phyloP scores from a whole-genome alignment of 2,888 invertebrate species.

The Pharmacophagus antenor region DNA sequence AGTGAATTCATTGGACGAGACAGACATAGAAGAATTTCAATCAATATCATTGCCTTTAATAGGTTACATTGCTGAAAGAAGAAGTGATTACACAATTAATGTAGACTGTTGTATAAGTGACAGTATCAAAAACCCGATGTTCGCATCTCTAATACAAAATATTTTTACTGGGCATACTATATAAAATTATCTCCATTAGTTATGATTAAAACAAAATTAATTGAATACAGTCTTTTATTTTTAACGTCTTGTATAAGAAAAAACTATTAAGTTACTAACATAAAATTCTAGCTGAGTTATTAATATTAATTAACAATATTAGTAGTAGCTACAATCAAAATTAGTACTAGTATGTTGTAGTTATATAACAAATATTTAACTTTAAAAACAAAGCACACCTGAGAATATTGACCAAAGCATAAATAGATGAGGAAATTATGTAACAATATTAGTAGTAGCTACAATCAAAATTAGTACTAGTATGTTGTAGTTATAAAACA shows the following conservation, averaged over 20 bases:
- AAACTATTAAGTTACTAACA: background rate
- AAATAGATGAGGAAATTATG: background rate
- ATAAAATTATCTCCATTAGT: background rate
- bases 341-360: background rate
- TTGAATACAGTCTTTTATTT: background rate
- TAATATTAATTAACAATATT: background rate
- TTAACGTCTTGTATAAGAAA: background rate
- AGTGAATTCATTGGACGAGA: slow-evolving; percentile 43
- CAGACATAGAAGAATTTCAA: slow-evolving; percentile 48
- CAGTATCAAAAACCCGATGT: slow-evolving; percentile 43
- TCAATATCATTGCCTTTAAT: slow-evolving; percentile 54
- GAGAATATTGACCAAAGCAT: background rate
- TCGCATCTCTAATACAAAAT: slow-evolving; percentile 42
- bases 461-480: too few species aligned
- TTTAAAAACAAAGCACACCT: background rate
- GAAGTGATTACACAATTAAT: slow-evolving; percentile 43
- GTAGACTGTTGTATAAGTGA: slow-evolving; percentile 36
- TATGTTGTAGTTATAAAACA: too few species aligned
- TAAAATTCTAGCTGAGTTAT: background rate
- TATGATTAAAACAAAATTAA: background rate
- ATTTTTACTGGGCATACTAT: slow-evolving; percentile 33
- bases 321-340: background rate
- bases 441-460: too few species aligned
- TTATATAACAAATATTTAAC: background rate
- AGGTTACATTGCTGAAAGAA: slow-evolving; percentile 54